phyloP scores from a whole-genome alignment of 2,797 vertebrate genomes.

The Hydrophis major region DNA sequence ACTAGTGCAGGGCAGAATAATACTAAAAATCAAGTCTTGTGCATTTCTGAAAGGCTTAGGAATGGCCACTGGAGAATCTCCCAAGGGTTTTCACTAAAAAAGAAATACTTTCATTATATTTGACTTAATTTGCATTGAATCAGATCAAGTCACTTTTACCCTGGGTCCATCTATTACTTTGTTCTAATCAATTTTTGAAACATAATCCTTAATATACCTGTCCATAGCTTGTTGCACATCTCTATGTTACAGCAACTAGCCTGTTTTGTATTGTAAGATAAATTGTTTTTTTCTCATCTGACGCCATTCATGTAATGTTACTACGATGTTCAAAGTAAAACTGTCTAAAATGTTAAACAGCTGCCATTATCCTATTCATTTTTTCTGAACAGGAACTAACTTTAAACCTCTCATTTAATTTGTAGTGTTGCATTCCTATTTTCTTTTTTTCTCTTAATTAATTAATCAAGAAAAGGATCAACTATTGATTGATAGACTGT shows the following conservation, averaged over 20 bases:
- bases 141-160: background rate
- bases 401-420: background rate
- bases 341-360: background rate
- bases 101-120: background rate
- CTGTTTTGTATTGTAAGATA: background rate
- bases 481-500: background rate
- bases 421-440: background rate
- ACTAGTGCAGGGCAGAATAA: background rate
- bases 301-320: background rate
- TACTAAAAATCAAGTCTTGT: background rate
- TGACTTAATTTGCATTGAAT: background rate
- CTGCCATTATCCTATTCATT: background rate
- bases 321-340: background rate
- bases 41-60: background rate
- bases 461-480: slow-evolving; percentile 6
- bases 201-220: background rate
- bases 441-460: background rate
- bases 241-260: background rate
- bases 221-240: background rate
- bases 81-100: background rate
- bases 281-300: background rate
- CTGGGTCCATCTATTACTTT: background rate
- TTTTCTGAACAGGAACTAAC: background rate
- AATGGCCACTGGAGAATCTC: background rate
- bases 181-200: background rate